These are phyloP conservation scores for Lepidurus couesii DNA, from an alignment of 1,140 invertebrate genomes.

Conservation along the genomic window DNA sequence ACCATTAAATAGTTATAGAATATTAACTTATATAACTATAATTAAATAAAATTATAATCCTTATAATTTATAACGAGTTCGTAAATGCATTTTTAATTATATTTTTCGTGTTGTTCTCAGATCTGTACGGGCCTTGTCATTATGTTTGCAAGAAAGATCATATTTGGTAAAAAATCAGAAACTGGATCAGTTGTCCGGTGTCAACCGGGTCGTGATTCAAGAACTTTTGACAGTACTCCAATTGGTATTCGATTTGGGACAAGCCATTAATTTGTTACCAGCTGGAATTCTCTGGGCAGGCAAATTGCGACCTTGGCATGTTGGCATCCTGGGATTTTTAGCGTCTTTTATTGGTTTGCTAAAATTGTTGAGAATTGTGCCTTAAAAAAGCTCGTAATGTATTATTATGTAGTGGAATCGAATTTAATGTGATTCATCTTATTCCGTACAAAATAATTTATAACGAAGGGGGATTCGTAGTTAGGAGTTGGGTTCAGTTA, in stretches of 20 bases:
- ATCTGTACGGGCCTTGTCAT: constrained; percentile 30
- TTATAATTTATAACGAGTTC: not conserved
- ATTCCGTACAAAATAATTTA: not conserved
- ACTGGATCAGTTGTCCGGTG: not conserved
- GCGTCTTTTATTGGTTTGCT: constrained; percentile 63
- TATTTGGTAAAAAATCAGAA: constrained; percentile 25
- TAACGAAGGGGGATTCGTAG: not conserved
- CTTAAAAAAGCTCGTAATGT: not conserved
- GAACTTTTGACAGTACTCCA: constrained; percentile 60
- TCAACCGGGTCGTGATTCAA: constrained; percentile 23
- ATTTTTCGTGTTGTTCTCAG: constrained; percentile 26
- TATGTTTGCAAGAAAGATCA: constrained; percentile 22
- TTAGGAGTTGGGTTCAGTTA: not conserved
- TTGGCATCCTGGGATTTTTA: constrained; percentile 65
- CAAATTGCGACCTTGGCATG: constrained; percentile 61
- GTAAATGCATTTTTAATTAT: constrained; percentile 28
- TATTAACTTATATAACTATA: too few species aligned
- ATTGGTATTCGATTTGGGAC: constrained; percentile 63
- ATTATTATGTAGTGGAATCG: not conserved
- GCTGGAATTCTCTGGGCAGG: constrained; percentile 69
- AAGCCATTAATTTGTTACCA: constrained; percentile 75
- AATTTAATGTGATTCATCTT: not conserved
- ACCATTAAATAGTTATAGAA: too few species aligned
- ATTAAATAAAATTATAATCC: not conserved
- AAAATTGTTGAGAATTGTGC: constrained; percentile 31